Percentiles rank a stretch among this genome's conserved stretches.
These are phyloP conservation scores for Paraplagusia blochii DNA, from an alignment of 2,113 vertebrate genomes.

Conservation along the genomic window DNA sequence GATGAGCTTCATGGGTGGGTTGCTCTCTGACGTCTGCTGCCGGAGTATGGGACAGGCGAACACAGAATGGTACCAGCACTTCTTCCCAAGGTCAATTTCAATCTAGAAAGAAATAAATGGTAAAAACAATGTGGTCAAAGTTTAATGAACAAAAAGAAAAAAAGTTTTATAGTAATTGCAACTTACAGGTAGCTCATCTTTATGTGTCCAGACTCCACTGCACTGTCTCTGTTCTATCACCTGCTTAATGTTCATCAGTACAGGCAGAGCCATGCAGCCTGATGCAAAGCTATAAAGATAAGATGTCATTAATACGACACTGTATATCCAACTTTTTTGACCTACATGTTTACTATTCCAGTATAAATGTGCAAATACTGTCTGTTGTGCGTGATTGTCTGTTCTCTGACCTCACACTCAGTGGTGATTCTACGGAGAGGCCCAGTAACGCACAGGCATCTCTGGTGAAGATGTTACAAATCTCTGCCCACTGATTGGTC, in stretches of 20 bases:
- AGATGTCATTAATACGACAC: background rate
- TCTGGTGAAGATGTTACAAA: slow-evolving; percentile 87
- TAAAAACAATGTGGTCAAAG: background rate
- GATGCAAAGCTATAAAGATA: slow-evolving; percentile 80
- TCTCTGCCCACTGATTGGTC: slow-evolving; percentile 87
- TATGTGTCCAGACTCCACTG: slow-evolving; percentile 88
- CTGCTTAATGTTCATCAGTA: slow-evolving; percentile 90
- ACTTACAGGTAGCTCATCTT: slow-evolving; percentile 86
- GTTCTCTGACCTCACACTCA: slow-evolving; percentile 85
- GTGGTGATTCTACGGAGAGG: slow-evolving; percentile 88
- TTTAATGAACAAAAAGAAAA: background rate
- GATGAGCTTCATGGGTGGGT: slow-evolving; percentile 90
- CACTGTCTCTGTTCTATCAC: slow-evolving; percentile 90
- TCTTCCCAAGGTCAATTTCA: slow-evolving; percentile 89
- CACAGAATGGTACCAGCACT: slow-evolving; percentile 92
- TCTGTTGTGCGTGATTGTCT: too few species aligned
- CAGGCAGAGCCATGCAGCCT: slow-evolving; percentile 86
- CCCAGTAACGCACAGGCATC: slow-evolving; percentile 87
- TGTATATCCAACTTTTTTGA: background rate
- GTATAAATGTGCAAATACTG: too few species aligned
- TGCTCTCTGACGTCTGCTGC: slow-evolving; percentile 88
- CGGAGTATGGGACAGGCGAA: slow-evolving; percentile 89
- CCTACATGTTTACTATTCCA: background rate
- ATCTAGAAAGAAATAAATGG: slow-evolving; percentile 67
- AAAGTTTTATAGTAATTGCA: background rate